A percentile compares a stretch with the other conserved stretches of the same genome.
Evolutionary conservation across 2,888 invertebrate genomes (phyloP).

Genomic region (Lasioglossum pauxillum): DNA sequence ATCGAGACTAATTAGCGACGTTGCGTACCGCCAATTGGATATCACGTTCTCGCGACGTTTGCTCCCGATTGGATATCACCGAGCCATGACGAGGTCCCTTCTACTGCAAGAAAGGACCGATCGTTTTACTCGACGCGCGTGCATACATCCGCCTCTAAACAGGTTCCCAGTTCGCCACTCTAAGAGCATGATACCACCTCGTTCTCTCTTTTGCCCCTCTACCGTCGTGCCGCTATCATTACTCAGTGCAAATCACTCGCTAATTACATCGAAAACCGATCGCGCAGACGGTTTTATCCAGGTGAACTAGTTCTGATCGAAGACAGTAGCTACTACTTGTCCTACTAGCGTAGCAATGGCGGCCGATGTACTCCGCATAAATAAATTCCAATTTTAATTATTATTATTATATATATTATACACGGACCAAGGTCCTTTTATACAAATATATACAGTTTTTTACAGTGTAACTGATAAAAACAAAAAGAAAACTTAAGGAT

Average conservation of each 20-base stretch:
- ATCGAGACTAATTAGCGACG: constrained; percentile 76
- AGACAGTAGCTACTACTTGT: constrained; percentile 17
- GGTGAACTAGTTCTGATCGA: constrained; percentile 5
- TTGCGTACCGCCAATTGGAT: constrained; percentile 72
- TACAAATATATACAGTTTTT: too few species aligned
- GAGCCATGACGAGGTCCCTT: constrained; percentile 79
- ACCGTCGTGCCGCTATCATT: constrained; percentile 58
- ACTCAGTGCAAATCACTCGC: constrained; percentile 74
- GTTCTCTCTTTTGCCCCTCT: constrained; percentile 34
- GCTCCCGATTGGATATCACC: constrained; percentile 77
- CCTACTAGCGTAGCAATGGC: background rate
- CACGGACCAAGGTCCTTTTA: too few species aligned
- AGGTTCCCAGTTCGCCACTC: constrained; percentile 51
- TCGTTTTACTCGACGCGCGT: constrained; percentile 28
- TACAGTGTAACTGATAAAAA: too few species aligned
- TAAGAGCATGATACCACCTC: constrained; percentile 39
- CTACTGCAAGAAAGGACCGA: constrained; percentile 63
- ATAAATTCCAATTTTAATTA: background rate
- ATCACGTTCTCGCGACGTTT: constrained; percentile 61
- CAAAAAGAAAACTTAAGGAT: too few species aligned
- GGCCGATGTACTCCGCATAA: background rate
- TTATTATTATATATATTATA: too few species aligned
- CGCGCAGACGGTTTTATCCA: constrained; percentile 33
- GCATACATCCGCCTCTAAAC: constrained; percentile 58
- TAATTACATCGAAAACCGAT: constrained; percentile 77